A percentile compares a stretch with the other conserved stretches of the same genome.
These are phyloP conservation scores for Hemiprocne comata DNA, from an alignment of 2,113 vertebrate genomes.

Conservation along the genomic window DNA sequence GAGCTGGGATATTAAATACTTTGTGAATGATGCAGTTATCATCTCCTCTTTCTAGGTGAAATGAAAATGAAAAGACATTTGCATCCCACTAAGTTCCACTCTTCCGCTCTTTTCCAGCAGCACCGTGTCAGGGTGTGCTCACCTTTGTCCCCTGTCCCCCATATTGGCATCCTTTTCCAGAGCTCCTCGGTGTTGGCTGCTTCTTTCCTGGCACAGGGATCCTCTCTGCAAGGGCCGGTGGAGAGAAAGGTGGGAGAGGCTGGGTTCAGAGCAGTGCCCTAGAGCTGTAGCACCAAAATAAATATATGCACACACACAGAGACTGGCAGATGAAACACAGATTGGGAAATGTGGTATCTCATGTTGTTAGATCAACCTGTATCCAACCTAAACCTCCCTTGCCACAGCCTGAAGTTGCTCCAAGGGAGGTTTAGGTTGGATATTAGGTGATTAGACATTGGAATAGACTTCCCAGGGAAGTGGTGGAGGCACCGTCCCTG, in stretches of 20 bases:
- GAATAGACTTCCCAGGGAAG: too few relatives aligned
- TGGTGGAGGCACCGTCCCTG: too few relatives aligned
- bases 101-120: neutral
- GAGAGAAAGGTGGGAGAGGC: neutral
- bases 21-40: neutral
- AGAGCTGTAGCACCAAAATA: neutral
- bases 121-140: neutral
- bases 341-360: neutral
- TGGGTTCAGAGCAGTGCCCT: neutral
- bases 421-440: too few relatives aligned
- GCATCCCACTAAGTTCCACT: neutral
- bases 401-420: too few relatives aligned
- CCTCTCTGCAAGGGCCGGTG: neutral
- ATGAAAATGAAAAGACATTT: neutral
- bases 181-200: neutral
- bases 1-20: neutral
- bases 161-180: neutral
- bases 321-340: neutral
- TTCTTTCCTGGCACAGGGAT: neutral
- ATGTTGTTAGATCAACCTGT: neutral
- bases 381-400: too few relatives aligned
- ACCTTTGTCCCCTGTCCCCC: neutral
- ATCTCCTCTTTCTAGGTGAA: neutral
- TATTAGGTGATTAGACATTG: too few relatives aligned
- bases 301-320: fast-evolving